Percentiles rank a stretch among this genome's conserved stretches.
Evolutionary conservation across 2,888 invertebrate species (phyloP).

Genomic region (Dynastes grantii): DNA sequence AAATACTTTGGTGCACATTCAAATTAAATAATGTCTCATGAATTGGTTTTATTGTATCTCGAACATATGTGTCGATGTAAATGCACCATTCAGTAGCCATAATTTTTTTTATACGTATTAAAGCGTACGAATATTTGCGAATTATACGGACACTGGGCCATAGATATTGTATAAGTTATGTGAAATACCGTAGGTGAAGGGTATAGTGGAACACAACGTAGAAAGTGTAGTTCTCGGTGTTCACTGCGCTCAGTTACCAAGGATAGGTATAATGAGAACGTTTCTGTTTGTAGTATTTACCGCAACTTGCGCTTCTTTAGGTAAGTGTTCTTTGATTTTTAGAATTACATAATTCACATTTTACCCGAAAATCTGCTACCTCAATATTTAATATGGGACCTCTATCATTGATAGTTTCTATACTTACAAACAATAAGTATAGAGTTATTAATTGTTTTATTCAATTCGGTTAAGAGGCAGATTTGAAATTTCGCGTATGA

Average conservation of each 20-base stretch:
- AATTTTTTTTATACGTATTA: conserved; percentile 4
- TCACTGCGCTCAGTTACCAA: conserved; percentile 64
- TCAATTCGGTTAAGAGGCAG: not conserved
- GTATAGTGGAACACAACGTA: conserved; percentile 60
- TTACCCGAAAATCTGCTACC: too few species aligned
- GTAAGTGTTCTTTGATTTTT: conserved; percentile 53
- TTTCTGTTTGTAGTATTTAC: conserved; percentile 63
- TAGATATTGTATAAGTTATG: conserved; percentile 50
- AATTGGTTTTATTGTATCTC: not conserved
- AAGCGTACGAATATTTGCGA: conserved; percentile 18
- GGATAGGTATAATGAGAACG: conserved; percentile 68
- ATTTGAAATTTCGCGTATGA: not conserved
- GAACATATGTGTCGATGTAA: not conserved
- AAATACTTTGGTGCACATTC: not conserved
- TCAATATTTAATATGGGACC: too few species aligned
- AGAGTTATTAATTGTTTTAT: too few species aligned
- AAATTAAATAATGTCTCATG: conserved; percentile 20
- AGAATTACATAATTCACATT: too few species aligned
- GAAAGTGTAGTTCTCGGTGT: conserved; percentile 64
- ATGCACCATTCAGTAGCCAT: not conserved
- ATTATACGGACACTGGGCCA: conserved; percentile 35
- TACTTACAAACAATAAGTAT: too few species aligned
- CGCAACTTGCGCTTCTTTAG: conserved; percentile 60
- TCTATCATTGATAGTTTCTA: too few species aligned
- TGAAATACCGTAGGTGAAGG: conserved; percentile 63